Conservation (phyloP, 1,140 invertebrate genomes). For the Oedothorax gibbosus region DNA sequence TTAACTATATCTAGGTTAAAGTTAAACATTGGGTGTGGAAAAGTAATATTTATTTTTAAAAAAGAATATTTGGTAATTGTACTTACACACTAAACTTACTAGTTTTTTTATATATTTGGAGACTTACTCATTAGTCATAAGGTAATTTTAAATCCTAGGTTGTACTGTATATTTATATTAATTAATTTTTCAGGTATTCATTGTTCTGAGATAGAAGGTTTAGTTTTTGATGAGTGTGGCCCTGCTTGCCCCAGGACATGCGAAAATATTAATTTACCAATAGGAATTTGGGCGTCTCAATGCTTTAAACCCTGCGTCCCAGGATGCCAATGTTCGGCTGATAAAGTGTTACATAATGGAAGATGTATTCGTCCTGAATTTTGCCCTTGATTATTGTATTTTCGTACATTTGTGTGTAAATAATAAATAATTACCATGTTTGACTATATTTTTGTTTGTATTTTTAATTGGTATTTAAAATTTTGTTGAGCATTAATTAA, state of each 20-base stretch:
- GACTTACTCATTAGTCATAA: background rate
- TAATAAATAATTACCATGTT: background rate
- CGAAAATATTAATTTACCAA: conserved; percentile 60
- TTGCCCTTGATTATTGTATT: conserved; percentile 36
- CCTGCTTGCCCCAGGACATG: conserved; percentile 67
- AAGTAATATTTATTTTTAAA: too few relatives aligned
- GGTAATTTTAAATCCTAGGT: background rate
- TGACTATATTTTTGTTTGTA: too few relatives aligned
- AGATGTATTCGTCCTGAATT: conserved; percentile 55
- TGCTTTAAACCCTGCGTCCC: conserved; percentile 67
- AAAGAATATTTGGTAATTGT: too few relatives aligned
- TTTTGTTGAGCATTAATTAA: too few relatives aligned
- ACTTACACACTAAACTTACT: too few relatives aligned
- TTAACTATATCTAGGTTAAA: too few relatives aligned
- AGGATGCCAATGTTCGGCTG: conserved; percentile 66
- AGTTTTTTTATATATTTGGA: background rate
- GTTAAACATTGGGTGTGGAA: too few relatives aligned
- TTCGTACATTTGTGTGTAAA: conserved; percentile 6
- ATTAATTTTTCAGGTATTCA: conserved; percentile 67
- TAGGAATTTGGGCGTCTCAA: conserved; percentile 59
- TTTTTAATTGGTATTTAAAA: too few relatives aligned
- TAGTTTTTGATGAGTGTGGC: conserved; percentile 66
- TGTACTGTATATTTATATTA: background rate
- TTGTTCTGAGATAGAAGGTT: conserved; percentile 75
- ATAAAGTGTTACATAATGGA: conserved; percentile 59